phyloP scores from a whole-genome alignment of 2,888 invertebrate genomes.

The Tetranychus piercei region DNA sequence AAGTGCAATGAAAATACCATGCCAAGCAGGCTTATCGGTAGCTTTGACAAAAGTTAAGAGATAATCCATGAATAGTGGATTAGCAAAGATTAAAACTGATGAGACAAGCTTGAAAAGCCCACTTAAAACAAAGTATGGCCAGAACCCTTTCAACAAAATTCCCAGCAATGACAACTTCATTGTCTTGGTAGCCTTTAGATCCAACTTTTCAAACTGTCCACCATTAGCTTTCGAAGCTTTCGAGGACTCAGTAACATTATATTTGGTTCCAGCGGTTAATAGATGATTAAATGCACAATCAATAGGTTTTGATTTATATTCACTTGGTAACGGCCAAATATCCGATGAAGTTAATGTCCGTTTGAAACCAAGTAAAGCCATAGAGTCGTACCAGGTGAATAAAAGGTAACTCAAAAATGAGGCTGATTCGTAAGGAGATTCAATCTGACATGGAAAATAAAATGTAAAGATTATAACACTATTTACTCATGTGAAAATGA shows the following conservation, averaged over 20 bases:
- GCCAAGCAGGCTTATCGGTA: neutral
- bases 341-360: constrained; percentile 15
- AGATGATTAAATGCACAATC: neutral
- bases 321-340: constrained; percentile 14
- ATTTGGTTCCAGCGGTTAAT: neutral
- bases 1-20: neutral
- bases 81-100: neutral
- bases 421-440: neutral
- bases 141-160: neutral
- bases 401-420: constrained; percentile 17
- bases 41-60: neutral
- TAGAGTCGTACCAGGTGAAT: constrained; percentile 20
- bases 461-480: neutral
- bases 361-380: constrained; percentile 17
- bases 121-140: neutral
- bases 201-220: no score
- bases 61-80: neutral
- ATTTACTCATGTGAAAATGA: neutral
- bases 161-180: neutral
- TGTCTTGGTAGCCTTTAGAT: no score
- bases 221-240: neutral
- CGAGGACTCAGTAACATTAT: no score
- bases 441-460: no score
- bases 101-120: neutral
- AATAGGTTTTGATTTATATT: constrained; percentile 5